phyloP scores from a whole-genome alignment of 2,797 vertebrate species.

The Epinephelus malabaricus region DNA sequence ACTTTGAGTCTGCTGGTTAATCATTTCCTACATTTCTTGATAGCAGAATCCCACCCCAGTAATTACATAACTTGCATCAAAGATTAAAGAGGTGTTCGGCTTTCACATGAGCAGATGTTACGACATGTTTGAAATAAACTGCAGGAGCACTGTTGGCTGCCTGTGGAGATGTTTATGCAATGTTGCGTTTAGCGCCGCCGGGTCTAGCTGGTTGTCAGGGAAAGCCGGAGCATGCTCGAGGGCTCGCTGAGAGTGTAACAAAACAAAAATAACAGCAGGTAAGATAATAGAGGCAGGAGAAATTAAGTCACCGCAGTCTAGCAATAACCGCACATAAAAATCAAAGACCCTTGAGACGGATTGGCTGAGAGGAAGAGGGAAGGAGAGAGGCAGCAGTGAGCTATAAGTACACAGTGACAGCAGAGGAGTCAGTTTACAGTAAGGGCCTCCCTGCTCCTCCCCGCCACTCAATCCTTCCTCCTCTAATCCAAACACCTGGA shows the following conservation, averaged over 20 bases:
- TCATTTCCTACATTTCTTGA: neutral
- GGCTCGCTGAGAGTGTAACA: neutral
- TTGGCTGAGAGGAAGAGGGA: neutral
- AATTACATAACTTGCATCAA: constrained; percentile 7
- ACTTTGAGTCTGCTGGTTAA: neutral
- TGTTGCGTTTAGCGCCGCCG: neutral
- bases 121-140: constrained; percentile 1
- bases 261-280: neutral
- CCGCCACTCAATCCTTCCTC: constrained; percentile 61
- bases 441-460: constrained; percentile 63
- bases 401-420: constrained; percentile 58
- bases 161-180: constrained; percentile 8
- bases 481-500: constrained; percentile 82
- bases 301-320: neutral
- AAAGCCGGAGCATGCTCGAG: neutral
- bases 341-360: constrained; percentile 24
- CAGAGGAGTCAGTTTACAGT: constrained; percentile 70
- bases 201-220: neutral
- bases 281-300: constrained; percentile 2
- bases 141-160: neutral
- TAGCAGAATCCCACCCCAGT: neutral
- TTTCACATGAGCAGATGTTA: constrained; percentile 9
- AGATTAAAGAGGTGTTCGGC: constrained; percentile 2
- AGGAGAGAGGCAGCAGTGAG: constrained; percentile 46
- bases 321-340: constrained; percentile 6